A percentile compares a stretch with the other conserved stretches of the same genome.
phyloP scores from a whole-genome alignment of 2,797 vertebrate species.

The Platalea minor region DNA sequence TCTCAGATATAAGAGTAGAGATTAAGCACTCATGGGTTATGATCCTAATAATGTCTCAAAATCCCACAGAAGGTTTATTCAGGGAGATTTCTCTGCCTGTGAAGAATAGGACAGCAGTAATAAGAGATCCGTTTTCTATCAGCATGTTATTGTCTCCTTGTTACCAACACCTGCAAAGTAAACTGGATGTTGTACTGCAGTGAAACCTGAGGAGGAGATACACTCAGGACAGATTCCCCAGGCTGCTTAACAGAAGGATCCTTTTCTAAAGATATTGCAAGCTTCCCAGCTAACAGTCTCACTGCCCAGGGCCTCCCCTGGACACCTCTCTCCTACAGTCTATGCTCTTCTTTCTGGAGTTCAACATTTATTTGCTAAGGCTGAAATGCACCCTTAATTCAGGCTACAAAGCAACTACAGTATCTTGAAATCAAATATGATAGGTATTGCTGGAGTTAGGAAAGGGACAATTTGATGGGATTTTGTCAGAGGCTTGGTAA shows the following conservation, averaged over 20 bases:
- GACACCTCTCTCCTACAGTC: neutral
- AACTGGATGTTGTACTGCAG: neutral
- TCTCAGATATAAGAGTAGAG: neutral
- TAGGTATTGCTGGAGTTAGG: neutral
- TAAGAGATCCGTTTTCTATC: neutral
- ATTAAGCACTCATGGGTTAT: neutral
- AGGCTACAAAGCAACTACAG: neutral
- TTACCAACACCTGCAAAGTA: neutral
- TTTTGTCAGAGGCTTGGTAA: neutral
- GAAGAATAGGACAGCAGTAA: neutral
- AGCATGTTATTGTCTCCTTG: neutral
- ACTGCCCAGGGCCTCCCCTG: neutral
- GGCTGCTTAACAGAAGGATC: neutral
- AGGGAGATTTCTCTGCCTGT: neutral
- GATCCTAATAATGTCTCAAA: neutral
- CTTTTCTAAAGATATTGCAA: neutral
- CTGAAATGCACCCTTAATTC: neutral
- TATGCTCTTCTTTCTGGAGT: neutral
- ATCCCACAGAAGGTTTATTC: neutral
- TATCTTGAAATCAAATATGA: neutral
- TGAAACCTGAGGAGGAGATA: neutral
- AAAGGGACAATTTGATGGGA: neutral
- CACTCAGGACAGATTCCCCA: neutral
- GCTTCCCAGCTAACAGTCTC: neutral
- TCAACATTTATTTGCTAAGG: neutral